These are phyloP conservation scores for Gallinago stenura DNA, from an alignment of 2,797 vertebrate genomes.

Conservation along the genomic window DNA sequence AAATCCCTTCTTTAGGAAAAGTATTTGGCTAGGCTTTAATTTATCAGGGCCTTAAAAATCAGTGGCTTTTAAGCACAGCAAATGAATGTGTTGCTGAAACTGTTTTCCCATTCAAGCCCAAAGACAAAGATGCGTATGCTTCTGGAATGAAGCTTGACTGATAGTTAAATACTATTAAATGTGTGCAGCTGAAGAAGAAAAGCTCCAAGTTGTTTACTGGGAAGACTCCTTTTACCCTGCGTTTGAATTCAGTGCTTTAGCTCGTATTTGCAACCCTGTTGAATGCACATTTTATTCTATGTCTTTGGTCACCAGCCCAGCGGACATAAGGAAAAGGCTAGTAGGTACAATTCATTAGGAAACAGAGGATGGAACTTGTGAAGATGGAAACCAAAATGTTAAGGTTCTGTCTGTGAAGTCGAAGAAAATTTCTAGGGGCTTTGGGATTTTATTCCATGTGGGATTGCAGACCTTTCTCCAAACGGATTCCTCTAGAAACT, in stretches of 20 bases:
- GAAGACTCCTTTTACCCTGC: not conserved
- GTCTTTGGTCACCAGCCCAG: not conserved
- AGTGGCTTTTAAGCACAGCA: not conserved
- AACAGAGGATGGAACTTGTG: not conserved
- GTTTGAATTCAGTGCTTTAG: not conserved
- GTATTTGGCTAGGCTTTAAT: not conserved
- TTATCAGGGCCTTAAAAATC: not conserved
- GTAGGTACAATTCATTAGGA: not conserved
- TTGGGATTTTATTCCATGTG: not conserved
- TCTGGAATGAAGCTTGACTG: not conserved
- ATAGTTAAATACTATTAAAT: not conserved
- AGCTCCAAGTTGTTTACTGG: not conserved
- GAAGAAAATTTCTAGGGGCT: not conserved
- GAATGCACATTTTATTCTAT: not conserved
- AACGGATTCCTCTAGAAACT: not conserved
- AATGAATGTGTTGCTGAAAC: not conserved
- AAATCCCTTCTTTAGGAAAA: not conserved
- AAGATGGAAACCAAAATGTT: not conserved
- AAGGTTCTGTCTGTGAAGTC: not conserved
- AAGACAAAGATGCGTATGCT: not conserved
- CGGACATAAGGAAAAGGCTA: not conserved
- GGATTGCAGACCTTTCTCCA: not conserved
- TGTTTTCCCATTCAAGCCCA: not conserved
- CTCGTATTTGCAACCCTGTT: fast-evolving
- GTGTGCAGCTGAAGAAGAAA: not conserved